A percentile compares a stretch with the other conserved stretches of the same genome.
These are phyloP conservation scores for Zenarchopterus dispar DNA, from an alignment of 2,797 vertebrate species.

Conservation along the genomic window DNA sequence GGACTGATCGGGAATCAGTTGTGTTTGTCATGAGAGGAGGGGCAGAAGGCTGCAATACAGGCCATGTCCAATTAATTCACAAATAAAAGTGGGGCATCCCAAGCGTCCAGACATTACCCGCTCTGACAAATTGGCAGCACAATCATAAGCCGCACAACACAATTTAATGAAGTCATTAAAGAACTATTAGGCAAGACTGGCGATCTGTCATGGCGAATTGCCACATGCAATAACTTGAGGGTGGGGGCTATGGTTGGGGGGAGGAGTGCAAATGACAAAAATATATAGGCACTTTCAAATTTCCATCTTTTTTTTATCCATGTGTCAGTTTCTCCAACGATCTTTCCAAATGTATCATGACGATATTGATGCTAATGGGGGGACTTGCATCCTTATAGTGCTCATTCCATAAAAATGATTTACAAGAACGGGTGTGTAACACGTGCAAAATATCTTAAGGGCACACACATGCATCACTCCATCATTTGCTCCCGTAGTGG, in stretches of 20 bases:
- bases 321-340: constrained; percentile 37
- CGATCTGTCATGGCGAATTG: constrained; percentile 83
- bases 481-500: constrained; percentile 51
- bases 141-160: constrained; percentile 84
- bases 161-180: constrained; percentile 88
- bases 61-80: constrained; percentile 82
- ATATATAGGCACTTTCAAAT: constrained; percentile 36
- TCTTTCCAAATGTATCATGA: constrained; percentile 61
- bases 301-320: constrained; percentile 18
- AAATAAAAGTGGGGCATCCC: constrained; percentile 83
- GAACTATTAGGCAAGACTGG: constrained; percentile 84
- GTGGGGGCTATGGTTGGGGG: constrained; percentile 12
- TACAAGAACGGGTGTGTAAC: constrained; percentile 40
- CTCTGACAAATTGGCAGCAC: constrained; percentile 82
- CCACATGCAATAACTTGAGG: constrained; percentile 79
- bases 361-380: constrained; percentile 60
- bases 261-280: constrained; percentile 52
- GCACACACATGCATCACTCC: constrained; percentile 43
- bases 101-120: constrained; percentile 75
- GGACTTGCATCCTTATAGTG: constrained; percentile 53
- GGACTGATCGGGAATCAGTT: constrained; percentile 46
- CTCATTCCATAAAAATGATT: constrained; percentile 68
- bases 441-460: constrained; percentile 27
- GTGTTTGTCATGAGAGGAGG: constrained; percentile 27
- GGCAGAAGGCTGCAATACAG: constrained; percentile 46